Conservation (phyloP, 2,113 vertebrate genomes). For the Donacobius atricapilla region DNA sequence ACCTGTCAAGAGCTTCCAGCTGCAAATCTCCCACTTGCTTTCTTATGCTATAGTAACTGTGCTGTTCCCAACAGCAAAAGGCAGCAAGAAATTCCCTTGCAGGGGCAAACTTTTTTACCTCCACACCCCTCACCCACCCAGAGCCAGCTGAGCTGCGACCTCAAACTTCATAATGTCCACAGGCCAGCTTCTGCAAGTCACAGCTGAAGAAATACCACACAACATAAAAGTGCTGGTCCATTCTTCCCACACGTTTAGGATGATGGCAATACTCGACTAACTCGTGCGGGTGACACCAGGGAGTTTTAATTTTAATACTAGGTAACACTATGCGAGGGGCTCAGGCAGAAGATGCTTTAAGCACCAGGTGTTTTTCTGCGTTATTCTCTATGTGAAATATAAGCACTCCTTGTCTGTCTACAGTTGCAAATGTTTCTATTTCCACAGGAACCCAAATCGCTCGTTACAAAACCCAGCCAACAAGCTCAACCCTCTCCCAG, state of each 20-base stretch:
- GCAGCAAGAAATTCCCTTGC: not conserved
- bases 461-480: not conserved
- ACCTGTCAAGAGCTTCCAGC: not conserved
- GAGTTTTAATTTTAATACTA: not conserved
- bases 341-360: not conserved
- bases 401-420: fast-evolving
- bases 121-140: fast-evolving
- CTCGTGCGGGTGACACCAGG: fast-evolving
- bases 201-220: not conserved
- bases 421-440: not conserved
- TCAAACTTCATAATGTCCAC: not conserved
- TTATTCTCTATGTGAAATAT: fast-evolving
- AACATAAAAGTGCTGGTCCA: not conserved
- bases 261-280: fast-evolving
- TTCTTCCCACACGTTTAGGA: not conserved
- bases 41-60: not conserved
- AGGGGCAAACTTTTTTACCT: not conserved
- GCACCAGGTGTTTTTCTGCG: fast-evolving
- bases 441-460: not conserved
- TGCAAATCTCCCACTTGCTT: not conserved
- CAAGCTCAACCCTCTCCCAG: too few species aligned
- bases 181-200: not conserved
- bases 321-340: fast-evolving
- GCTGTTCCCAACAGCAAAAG: not conserved
- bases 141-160: not conserved